A percentile compares a stretch with the other conserved stretches of the same genome.
phyloP scores from a whole-genome alignment of 2,888 invertebrate species.

The Plebejus anna region DNA sequence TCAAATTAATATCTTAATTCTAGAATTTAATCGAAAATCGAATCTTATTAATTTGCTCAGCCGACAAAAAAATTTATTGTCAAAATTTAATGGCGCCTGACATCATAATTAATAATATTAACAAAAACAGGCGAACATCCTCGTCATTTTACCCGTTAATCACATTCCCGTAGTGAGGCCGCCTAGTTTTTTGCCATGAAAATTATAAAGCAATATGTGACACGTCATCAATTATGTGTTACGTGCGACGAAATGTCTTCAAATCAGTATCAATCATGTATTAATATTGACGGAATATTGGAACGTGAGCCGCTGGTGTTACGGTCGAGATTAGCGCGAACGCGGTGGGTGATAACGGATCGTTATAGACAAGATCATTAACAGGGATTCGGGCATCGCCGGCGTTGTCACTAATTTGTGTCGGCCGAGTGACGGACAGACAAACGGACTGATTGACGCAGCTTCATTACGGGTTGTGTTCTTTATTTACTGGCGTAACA shows the following conservation, averaged over 20 bases:
- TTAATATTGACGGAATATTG: slow-evolving; percentile 29
- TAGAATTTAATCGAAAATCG: neutral
- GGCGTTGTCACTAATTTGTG: slow-evolving; percentile 65
- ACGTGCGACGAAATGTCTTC: slow-evolving; percentile 31
- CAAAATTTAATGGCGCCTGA: slow-evolving; percentile 17
- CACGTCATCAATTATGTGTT: slow-evolving; percentile 40
- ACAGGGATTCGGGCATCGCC: slow-evolving; percentile 48
- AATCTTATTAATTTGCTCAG: neutral
- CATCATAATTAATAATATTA: slow-evolving; percentile 26
- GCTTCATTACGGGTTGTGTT: slow-evolving; percentile 56
- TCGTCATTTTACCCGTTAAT: slow-evolving; percentile 16
- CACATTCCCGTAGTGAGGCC: slow-evolving; percentile 28
- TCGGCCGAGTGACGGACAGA: slow-evolving; percentile 53
- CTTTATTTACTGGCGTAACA: slow-evolving; percentile 40
- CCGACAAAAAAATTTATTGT: slow-evolving; percentile 15
- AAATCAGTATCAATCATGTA: slow-evolving; percentile 35
- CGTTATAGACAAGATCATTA: slow-evolving; percentile 57
- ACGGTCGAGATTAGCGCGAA: slow-evolving; percentile 16
- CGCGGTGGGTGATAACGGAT: slow-evolving; percentile 30
- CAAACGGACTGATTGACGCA: slow-evolving; percentile 68
- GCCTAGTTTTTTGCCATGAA: slow-evolving; percentile 30
- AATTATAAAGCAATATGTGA: slow-evolving; percentile 36
- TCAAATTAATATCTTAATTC: neutral
- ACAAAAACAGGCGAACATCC: slow-evolving; percentile 21
- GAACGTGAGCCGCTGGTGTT: slow-evolving; percentile 24